phyloP scores from a whole-genome alignment of 2,797 vertebrate species.

The Meriones psammophilus region DNA sequence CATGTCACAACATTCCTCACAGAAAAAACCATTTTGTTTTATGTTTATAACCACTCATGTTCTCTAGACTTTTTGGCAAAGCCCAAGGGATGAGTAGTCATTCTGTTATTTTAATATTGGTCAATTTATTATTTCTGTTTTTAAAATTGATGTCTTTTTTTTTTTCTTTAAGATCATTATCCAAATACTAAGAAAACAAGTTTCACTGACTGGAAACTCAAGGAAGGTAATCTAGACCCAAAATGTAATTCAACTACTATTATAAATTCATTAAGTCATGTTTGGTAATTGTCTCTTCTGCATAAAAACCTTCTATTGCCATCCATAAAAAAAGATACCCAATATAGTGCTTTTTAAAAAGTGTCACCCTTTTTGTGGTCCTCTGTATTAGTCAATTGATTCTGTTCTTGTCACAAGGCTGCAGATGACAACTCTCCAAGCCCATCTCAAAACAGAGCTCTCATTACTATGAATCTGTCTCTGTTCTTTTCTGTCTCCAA shows the following conservation, averaged over 20 bases:
- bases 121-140: not conserved
- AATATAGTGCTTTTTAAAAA: not conserved
- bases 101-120: not conserved
- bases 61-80: not conserved
- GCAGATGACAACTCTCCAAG: not conserved
- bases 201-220: not conserved
- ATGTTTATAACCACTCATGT: not conserved
- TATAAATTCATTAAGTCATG: constrained; percentile 45
- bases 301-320: not conserved
- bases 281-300: constrained; percentile 21
- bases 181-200: not conserved
- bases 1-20: not conserved
- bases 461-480: not conserved
- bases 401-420: not conserved
- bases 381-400: not conserved
- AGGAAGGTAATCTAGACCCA: not conserved
- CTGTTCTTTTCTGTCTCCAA: not conserved
- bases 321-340: not conserved
- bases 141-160: not conserved
- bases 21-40: not conserved
- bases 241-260: constrained; percentile 65
- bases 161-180: constrained; percentile 11
- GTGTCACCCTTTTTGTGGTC: not conserved
- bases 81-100: not conserved
- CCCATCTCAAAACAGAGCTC: not conserved